phyloP scores from a whole-genome alignment of 2,113 vertebrate species.

The Macquaria ambigua region DNA sequence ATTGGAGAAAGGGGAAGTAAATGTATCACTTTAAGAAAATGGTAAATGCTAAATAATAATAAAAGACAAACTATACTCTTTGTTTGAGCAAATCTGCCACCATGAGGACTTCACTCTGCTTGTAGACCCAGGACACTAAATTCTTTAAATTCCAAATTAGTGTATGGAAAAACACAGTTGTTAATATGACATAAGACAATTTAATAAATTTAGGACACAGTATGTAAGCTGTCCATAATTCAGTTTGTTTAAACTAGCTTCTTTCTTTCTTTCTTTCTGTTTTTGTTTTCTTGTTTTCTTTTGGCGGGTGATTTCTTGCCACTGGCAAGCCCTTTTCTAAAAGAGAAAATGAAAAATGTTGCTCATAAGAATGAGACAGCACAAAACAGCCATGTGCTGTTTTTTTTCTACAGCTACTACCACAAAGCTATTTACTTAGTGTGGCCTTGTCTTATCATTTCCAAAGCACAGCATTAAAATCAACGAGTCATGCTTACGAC shows the following conservation, averaged over 20 bases:
- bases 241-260: not conserved
- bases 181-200: not conserved
- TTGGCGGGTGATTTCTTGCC: not conserved
- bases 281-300: not conserved
- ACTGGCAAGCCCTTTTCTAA: not conserved
- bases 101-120: not conserved
- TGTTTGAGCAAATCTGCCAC: not conserved
- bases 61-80: not conserved
- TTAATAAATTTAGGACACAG: not conserved
- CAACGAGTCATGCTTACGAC: not conserved
- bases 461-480: not conserved
- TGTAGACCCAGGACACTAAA: not conserved
- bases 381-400: not conserved
- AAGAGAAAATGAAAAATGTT: not conserved
- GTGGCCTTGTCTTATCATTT: not conserved
- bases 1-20: not conserved
- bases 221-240: not conserved
- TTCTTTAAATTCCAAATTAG: not conserved
- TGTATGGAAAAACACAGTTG: not conserved
- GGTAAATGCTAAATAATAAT: not conserved
- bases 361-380: not conserved
- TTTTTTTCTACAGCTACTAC: not conserved
- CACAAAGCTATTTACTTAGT: not conserved
- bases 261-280: too few relatives aligned
- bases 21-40: not conserved